Percentiles rank a stretch among this genome's conserved stretches.
Evolutionary conservation across 92 coral and sea anemone genomes (phyloP).

Genomic region (Siderastrea siderea): DNA sequence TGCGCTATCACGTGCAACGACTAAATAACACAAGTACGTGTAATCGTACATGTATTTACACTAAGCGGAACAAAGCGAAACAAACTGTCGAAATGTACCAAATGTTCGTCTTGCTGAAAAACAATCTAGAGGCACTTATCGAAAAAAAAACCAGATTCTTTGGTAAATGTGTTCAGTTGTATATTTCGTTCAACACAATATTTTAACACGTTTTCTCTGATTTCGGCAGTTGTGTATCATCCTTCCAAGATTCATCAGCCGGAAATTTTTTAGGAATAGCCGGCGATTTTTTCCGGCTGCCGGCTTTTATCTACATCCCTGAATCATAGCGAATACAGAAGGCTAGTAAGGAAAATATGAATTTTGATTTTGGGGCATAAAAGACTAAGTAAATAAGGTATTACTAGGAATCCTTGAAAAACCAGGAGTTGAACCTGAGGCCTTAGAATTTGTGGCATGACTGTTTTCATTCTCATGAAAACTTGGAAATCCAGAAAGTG

Average conservation of each 20-base stretch:
- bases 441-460: too few species aligned
- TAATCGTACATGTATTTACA: slow-evolving; percentile 19
- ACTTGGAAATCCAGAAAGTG: too few species aligned
- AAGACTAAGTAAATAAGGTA: too few species aligned
- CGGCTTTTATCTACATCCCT: too few species aligned
- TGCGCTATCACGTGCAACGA: slow-evolving; percentile 2
- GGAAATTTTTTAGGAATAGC: too few species aligned
- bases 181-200: slow-evolving; percentile 15
- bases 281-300: too few species aligned
- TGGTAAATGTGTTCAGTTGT: slow-evolving; percentile 19
- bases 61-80: background rate
- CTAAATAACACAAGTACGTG: slow-evolving; percentile 11
- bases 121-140: slow-evolving; percentile 5
- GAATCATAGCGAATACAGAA: too few species aligned
- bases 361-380: too few species aligned
- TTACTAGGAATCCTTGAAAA: too few species aligned
- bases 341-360: too few species aligned
- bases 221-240: slow-evolving; percentile 16
- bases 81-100: slow-evolving; percentile 9
- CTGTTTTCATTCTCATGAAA: too few species aligned
- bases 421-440: too few species aligned
- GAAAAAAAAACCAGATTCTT: background rate
- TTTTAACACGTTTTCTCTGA: slow-evolving; percentile 3
- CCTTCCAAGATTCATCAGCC: slow-evolving; percentile 28
- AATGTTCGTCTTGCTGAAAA: background rate